Conservation (phyloP, 2,113 vertebrate species). For the Grantiella picta region DNA sequence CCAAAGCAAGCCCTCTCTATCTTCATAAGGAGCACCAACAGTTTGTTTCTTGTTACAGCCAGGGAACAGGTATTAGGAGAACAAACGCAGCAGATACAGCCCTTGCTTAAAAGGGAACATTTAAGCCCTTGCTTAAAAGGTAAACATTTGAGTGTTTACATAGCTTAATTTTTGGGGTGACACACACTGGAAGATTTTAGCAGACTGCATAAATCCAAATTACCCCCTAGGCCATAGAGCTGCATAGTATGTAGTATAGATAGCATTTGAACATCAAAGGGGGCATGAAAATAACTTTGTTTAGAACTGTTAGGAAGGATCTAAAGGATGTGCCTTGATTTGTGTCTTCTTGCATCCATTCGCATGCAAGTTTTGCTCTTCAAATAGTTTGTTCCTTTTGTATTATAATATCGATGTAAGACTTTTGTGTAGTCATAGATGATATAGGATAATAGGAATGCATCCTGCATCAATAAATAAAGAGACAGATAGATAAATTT, state of each 20-base stretch:
- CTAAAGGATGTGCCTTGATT: background rate
- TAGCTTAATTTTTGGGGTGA: background rate
- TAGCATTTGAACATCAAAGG: background rate
- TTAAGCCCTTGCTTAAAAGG: background rate
- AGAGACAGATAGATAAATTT: background rate
- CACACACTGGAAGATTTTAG: background rate
- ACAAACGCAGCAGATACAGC: background rate
- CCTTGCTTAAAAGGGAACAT: background rate
- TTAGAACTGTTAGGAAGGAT: background rate
- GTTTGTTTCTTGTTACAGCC: background rate
- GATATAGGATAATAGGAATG: background rate
- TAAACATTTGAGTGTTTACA: background rate
- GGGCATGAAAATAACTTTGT: background rate
- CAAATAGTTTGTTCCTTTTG: background rate
- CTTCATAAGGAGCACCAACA: rapidly evolving
- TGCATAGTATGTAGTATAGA: background rate
- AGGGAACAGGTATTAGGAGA: background rate
- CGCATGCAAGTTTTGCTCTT: background rate
- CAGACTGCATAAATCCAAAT: background rate
- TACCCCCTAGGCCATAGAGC: background rate
- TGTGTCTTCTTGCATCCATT: background rate
- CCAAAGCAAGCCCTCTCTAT: background rate
- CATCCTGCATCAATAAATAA: background rate
- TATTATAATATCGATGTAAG: background rate
- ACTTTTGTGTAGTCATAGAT: background rate